A percentile compares a stretch with the other conserved stretches of the same genome.
phyloP scores from a whole-genome alignment of 2,888 invertebrate genomes.

The Ypsolopha sequella region DNA sequence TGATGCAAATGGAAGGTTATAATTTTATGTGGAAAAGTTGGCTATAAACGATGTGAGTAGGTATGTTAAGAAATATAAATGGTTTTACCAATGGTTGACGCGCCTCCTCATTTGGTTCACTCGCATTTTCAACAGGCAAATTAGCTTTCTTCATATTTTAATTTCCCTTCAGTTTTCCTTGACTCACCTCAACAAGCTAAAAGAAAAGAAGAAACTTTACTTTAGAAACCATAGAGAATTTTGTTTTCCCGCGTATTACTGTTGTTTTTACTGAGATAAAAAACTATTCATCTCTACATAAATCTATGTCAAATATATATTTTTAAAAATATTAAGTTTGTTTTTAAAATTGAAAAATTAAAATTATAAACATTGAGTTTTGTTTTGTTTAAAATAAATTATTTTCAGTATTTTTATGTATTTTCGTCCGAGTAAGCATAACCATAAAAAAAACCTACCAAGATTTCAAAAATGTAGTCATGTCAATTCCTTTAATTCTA shows the following conservation, averaged over 20 bases:
- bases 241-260: not conserved
- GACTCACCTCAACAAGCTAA: too few species aligned
- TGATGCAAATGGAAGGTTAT: not conserved
- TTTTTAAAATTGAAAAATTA: too few species aligned
- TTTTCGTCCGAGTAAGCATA: too few species aligned
- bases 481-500: not conserved
- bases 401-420: too few species aligned
- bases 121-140: slow-evolving; percentile 39
- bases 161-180: not conserved
- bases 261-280: too few species aligned
- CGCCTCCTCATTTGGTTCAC: slow-evolving; percentile 45
- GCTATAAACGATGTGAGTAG: not conserved
- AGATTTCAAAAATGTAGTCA: not conserved
- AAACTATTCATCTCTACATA: too few species aligned
- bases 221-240: not conserved
- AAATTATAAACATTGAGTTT: too few species aligned
- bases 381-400: too few species aligned
- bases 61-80: not conserved
- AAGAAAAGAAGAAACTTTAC: not conserved
- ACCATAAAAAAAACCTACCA: not conserved
- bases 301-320: too few species aligned
- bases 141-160: slow-evolving; percentile 28
- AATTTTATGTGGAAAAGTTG: slow-evolving; percentile 6
- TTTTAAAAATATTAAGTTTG: too few species aligned
- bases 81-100: slow-evolving; percentile 28